Evolutionary conservation across 2,888 invertebrate species (phyloP).

Genomic region (Epinotia brunnichana): DNA sequence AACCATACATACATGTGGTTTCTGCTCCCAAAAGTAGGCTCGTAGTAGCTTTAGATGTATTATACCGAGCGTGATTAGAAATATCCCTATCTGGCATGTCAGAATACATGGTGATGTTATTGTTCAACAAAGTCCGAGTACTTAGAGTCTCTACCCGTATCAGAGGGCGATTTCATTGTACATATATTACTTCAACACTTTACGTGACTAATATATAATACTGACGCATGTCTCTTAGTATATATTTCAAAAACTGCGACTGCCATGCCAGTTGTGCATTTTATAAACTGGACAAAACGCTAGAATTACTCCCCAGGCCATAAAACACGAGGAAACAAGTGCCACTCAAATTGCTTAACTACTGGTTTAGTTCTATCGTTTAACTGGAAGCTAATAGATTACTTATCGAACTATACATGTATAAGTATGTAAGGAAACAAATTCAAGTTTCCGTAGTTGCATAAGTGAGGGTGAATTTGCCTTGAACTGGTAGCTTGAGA

Average conservation of each 20-base stretch:
- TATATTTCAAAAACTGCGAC: no score
- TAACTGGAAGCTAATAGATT: not conserved
- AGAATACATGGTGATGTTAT: no score
- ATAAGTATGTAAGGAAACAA: not conserved
- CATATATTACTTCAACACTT: no score
- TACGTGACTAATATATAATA: no score
- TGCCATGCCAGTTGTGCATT: no score
- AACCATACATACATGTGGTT: not conserved
- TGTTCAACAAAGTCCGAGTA: no score
- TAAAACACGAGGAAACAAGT: not conserved
- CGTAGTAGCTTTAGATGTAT: not conserved
- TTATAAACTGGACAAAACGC: not conserved
- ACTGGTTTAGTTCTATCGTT: not conserved
- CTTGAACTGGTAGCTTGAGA: conserved; percentile 10
- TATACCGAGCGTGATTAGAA: not conserved
- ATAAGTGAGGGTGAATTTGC: conserved; percentile 15
- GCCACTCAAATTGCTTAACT: not conserved
- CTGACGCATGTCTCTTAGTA: no score
- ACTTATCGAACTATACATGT: not conserved
- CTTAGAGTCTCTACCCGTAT: no score
- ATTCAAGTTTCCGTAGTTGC: not conserved
- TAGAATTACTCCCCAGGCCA: not conserved
- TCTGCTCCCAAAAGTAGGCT: no score
- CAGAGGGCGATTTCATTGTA: no score
- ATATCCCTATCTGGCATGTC: no score